Evolutionary conservation across 2,113 vertebrate genomes (phyloP), one percentile per base, ranked within the genome.

Genomic region (Lathamus discolor): DNA sequence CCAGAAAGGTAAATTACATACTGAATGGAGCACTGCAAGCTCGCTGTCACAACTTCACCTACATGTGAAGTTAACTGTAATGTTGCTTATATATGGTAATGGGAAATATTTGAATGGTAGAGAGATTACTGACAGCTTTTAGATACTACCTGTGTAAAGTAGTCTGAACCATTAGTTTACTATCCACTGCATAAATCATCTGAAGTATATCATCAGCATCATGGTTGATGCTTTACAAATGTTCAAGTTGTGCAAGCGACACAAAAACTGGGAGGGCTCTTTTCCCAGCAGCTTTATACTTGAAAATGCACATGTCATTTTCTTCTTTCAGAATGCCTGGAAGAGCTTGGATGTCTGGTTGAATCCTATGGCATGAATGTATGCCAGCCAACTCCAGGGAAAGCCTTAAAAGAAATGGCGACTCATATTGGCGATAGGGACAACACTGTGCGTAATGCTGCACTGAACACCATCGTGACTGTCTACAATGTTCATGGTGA

Each of bases 341-440:
- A 99, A 97, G 99, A 99, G 94, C 97, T 99, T 69, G 99, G 99
- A 24, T 99, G 99, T 97, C 97, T 99, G 83, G 99, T 99, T 17
- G 99, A 99, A 89, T 99, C 98, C 0, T 99, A 99, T 16, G 99
- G 99, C 70, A 99, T 99, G 99, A 99, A 99, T 63, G 99, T 99
- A 11, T 99, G 99, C 94, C 99, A 99, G 55, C 99, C 99, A 44
- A 99, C 99, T 48, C 98, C 99, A 11, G 99, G 99, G 69, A 99
- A 99, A 98, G 98, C 98, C 86, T 98, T 99, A 83, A 99, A 99
- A 97, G 99, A 99, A 92, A 99, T 99, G 55, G 99, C 99, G 2
- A 92, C 98, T 74, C 99, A 99, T 83, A 99, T 99, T 63, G 99
- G 99, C 6, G 99, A 99, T 61, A 97, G 99, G 49, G 99, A 99